Evolutionary conservation across 2,113 vertebrate genomes (phyloP), one percentile per base, ranked within the genome.

Genomic region (Sisor rabdophorus): DNA sequence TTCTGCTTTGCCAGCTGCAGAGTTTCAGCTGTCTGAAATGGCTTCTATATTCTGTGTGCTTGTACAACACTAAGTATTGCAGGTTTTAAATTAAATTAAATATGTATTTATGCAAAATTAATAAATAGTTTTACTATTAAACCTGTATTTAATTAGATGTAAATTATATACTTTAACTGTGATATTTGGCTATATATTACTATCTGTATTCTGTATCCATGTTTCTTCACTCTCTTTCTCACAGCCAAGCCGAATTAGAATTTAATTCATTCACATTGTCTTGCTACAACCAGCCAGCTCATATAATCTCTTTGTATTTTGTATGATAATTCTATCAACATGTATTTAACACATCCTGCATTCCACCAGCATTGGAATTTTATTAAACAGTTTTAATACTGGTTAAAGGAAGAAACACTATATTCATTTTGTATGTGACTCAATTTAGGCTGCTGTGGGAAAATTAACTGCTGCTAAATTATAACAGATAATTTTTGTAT

Each of bases 1-100:
- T 73, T 67, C 32, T 82, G 81, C 80, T 79, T 88, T 81, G 81
- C 78, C 87, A 83, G 69, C 72, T 86, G 81, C 65, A 50, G 47
- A 26, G 26, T 64, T 22, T 44, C 32, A 64, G 61, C 32, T 15
- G 36, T 64, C 11, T 63, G 1, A 13, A 30, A 26, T 7, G 3
- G 15, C 11, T 65, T 11, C 24, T 12, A 47, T 22, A 17, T 68
- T 65, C 30, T 54, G 11, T 44, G n/a, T 32, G 32, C 52, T 40
- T 54, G 48, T 40, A 26, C 6, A 3, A 64, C 60, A n/a, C 30
- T 36, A 16, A 19, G 26, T 60, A 60, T n/a, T 40, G 32, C 32
- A 36, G n/a, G n/a, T n/a, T n/a, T n/a, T n/a, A n/a, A n/a, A n/a
- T n/a, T n/a, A n/a, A n/a, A n/a, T n/a, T n/a, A n/a, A n/a, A n/a